These are phyloP conservation scores for Xiphophorus couchianus DNA, from an alignment of 2,113 vertebrate genomes.

Conservation along the genomic window DNA sequence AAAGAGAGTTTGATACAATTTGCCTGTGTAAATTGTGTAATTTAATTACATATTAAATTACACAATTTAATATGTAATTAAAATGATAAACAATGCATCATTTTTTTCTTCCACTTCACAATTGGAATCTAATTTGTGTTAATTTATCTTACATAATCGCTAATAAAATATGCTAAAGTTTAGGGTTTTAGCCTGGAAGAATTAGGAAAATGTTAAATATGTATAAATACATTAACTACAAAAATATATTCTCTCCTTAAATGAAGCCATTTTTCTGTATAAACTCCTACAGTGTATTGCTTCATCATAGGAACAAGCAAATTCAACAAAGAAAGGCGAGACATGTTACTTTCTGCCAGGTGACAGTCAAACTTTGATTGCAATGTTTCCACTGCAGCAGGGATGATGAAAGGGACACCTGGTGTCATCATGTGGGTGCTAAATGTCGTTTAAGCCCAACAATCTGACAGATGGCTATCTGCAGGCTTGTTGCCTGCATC, in stretches of 20 bases:
- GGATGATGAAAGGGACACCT: constrained; percentile 73
- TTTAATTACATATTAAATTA: too few species aligned
- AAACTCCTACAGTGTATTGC: constrained; percentile 12
- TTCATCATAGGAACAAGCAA: constrained; percentile 27
- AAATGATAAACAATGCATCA: not conserved
- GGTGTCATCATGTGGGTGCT: constrained; percentile 61
- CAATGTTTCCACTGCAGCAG: constrained; percentile 61
- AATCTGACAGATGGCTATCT: constrained; percentile 67
- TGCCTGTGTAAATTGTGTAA: not conserved
- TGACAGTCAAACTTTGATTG: constrained; percentile 30
- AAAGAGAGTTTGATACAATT: not conserved
- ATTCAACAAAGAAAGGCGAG: constrained; percentile 9
- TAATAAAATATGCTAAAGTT: not conserved
- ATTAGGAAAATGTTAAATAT: too few species aligned
- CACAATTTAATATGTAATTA: not conserved
- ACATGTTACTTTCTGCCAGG: constrained; percentile 13
- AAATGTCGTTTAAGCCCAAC: constrained; percentile 69
- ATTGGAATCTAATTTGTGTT: not conserved
- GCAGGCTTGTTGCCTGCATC: constrained; percentile 38
- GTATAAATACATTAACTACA: not conserved
- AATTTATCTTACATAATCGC: not conserved
- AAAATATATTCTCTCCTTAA: not conserved
- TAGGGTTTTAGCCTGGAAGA: too few species aligned
- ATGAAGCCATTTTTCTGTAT: not conserved
- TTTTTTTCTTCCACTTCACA: not conserved